Evolutionary conservation across 2,113 vertebrate genomes (phyloP).

Genomic region (Bos indicus): DNA sequence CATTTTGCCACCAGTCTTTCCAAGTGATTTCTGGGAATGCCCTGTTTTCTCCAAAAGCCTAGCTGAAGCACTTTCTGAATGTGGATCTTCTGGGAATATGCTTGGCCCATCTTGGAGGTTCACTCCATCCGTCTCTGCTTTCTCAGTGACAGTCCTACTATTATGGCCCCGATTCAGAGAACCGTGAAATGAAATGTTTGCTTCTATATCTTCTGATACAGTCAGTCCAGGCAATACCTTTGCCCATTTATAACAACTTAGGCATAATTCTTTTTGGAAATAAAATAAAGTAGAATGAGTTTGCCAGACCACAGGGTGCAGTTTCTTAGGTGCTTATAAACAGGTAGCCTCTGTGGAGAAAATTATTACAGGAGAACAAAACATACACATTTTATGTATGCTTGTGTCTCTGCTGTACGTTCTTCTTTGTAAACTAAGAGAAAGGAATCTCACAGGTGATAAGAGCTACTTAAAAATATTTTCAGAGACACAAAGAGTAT

Average conservation of each 20-base stretch:
- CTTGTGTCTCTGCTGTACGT: not conserved
- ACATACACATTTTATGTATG: not conserved
- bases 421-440: not conserved
- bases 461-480: not conserved
- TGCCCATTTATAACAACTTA: not conserved
- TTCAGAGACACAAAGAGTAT: not conserved
- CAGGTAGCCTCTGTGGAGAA: not conserved
- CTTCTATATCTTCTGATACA: not conserved
- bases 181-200: conserved; percentile 33
- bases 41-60: not conserved
- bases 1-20: not conserved
- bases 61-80: not conserved
- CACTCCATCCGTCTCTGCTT: not conserved
- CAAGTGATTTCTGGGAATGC: conserved; percentile 20
- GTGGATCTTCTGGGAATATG: not conserved
- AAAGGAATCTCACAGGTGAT: not conserved
- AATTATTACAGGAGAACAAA: not conserved
- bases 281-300: not conserved
- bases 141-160: not conserved
- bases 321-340: not conserved
- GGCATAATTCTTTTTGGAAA: conserved; percentile 8
- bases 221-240: not conserved
- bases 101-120: not conserved
- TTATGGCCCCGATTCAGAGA: conserved; percentile 36
- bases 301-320: not conserved